A percentile compares a stretch with the other conserved stretches of the same genome.
Conservation (phyloP, 2,113 vertebrate genomes). For the Anser cygnoides region DNA sequence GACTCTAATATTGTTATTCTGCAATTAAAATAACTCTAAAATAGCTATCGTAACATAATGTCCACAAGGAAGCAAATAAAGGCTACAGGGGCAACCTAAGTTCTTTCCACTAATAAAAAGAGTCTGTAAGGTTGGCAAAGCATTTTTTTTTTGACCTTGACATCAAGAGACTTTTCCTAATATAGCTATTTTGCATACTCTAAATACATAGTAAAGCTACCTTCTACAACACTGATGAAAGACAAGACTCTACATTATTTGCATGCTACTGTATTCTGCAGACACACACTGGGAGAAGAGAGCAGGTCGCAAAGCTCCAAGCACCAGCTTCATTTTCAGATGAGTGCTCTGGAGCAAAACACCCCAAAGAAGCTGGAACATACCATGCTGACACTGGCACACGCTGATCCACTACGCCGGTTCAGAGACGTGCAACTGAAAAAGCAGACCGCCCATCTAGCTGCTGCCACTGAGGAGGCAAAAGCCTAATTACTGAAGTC, state of each 20-base stretch:
- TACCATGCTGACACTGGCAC: not conserved
- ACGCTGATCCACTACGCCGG: rapidly evolving
- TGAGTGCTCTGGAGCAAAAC: not conserved
- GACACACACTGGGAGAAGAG: not conserved
- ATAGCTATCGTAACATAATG: not conserved
- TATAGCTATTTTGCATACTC: not conserved
- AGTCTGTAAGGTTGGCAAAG: not conserved
- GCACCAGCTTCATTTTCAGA: not conserved
- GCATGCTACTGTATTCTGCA: not conserved
- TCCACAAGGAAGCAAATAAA: not conserved
- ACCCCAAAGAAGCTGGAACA: not conserved
- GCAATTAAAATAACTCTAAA: conserved; percentile 56
- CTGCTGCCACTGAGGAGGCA: not conserved
- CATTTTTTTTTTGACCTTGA: not conserved
- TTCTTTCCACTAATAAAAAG: not conserved
- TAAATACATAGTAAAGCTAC: not conserved
- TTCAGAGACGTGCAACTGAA: not conserved
- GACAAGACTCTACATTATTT: not conserved
- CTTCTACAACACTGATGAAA: not conserved
- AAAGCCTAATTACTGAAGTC: not conserved
- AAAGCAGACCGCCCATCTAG: not conserved
- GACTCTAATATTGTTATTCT: not conserved
- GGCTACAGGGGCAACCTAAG: not conserved
- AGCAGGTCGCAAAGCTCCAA: not conserved
- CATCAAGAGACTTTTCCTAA: not conserved